Conservation (phyloP, 2,888 invertebrate species). For the Clostera curtula region DNA sequence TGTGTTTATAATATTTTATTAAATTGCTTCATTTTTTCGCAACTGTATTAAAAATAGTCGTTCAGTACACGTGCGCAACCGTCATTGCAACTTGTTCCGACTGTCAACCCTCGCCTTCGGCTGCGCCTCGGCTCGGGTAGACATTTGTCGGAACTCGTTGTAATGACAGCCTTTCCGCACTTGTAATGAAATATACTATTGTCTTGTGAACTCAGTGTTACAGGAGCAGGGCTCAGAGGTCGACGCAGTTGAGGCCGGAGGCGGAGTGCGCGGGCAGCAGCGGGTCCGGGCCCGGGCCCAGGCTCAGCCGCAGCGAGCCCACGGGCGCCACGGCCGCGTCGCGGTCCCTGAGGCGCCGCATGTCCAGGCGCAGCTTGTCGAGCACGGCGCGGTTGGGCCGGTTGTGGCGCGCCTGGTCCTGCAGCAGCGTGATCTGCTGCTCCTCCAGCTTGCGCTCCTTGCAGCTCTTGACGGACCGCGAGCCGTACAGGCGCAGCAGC, state of each 20-base stretch:
- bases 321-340: conserved; percentile 76
- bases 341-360: conserved; percentile 82
- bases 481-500: conserved; percentile 92
- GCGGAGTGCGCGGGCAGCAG: conserved; percentile 83
- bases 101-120: too few species aligned
- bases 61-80: too few species aligned
- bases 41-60: too few species aligned
- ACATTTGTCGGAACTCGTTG: too few species aligned
- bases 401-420: conserved; percentile 88
- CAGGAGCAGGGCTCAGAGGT: conserved; percentile 63
- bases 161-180: too few species aligned
- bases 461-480: conserved; percentile 90
- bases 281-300: too few species aligned
- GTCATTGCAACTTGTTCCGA: too few species aligned
- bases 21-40: too few species aligned
- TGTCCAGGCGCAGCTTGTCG: conserved; percentile 87
- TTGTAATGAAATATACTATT: too few species aligned
- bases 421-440: conserved; percentile 91
- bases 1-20: too few species aligned
- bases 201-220: too few species aligned
- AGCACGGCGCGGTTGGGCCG: conserved; percentile 94
- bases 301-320: conserved; percentile 58
- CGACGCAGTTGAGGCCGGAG: conserved; percentile 86
- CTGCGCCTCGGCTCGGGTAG: too few species aligned
- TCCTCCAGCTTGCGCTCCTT: conserved; percentile 95